These are phyloP conservation scores for Patiria pectinifera DNA, from an alignment of 53 echinoderm and acorn worm genomes.

Conservation along the genomic window DNA sequence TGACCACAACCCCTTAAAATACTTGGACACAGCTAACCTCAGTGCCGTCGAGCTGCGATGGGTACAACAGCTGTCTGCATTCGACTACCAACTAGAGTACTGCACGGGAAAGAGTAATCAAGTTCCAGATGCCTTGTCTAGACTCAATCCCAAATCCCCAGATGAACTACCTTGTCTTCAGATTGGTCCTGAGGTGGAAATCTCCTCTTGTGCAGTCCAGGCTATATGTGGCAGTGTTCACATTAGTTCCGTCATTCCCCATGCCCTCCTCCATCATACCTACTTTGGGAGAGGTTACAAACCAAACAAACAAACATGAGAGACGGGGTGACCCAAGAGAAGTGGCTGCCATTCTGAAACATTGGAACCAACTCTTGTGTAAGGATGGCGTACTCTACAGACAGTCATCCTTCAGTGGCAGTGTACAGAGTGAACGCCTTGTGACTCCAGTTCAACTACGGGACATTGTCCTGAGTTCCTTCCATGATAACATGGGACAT, in stretches of 20 bases:
- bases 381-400: constrained; percentile 38
- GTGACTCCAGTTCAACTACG: constrained; percentile 8
- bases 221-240: too few species aligned
- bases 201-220: too few species aligned
- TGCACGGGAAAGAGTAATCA: constrained; percentile 34
- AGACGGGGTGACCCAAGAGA: neutral
- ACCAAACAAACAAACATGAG: too few species aligned
- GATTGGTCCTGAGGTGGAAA: too few species aligned
- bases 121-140: constrained; percentile 47
- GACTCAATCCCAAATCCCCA: neutral
- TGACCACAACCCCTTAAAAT: constrained; percentile 65
- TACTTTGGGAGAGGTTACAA: too few species aligned
- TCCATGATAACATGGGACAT: constrained; percentile 52
- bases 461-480: neutral
- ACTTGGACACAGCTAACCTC: constrained; percentile 54
- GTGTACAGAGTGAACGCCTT: neutral
- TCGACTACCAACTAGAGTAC: constrained; percentile 39
- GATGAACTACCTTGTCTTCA: too few species aligned
- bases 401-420: neutral
- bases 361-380: constrained; percentile 5
- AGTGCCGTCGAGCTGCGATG: constrained; percentile 54
- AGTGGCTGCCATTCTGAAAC: constrained; percentile 13
- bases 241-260: too few species aligned
- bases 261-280: too few species aligned
- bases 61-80: constrained; percentile 57